Evolutionary conservation across 1,140 invertebrate species (phyloP).

Genomic region (Uloborus diversus): DNA sequence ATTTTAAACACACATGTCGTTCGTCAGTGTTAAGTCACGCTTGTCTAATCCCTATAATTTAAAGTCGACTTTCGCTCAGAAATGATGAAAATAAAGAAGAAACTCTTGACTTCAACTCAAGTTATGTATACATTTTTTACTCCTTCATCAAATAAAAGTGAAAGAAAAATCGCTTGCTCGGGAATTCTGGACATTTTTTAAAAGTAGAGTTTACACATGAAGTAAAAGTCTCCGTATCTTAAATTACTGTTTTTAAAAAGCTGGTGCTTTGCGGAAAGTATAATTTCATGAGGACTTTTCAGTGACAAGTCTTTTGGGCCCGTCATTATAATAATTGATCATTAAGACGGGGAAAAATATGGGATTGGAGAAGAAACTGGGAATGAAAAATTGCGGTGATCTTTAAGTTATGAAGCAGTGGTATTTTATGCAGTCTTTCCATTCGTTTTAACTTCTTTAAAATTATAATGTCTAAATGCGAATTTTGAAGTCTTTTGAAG

Average conservation of each 20-base stretch:
- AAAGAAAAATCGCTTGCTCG: not conserved
- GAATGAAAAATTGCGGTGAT: no score
- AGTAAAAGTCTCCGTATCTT: not conserved
- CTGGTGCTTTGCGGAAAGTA: not conserved
- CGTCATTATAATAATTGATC: slow-evolving; percentile 16
- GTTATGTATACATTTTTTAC: no score
- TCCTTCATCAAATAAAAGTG: not conserved
- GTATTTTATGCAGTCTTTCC: no score
- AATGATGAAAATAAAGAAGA: not conserved
- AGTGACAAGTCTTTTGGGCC: slow-evolving; percentile 23
- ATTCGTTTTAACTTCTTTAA: no score
- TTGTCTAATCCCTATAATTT: slow-evolving; percentile 26
- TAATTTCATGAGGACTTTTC: slow-evolving; percentile 3
- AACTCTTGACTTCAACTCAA: no score
- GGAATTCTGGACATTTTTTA: not conserved
- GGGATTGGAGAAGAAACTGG: no score
- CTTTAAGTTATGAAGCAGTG: no score
- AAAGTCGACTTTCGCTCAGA: not conserved
- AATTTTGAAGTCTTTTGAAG: no score
- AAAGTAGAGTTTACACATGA: slow-evolving; percentile 1
- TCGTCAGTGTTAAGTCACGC: slow-evolving; percentile 37
- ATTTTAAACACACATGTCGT: not conserved
- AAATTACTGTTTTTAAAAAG: slow-evolving; percentile 7
- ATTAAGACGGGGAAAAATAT: slow-evolving; percentile 3
- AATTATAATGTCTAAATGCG: no score